Evolutionary conservation across 2,797 vertebrate species (phyloP).

Genomic region (Morelia viridis): DNA sequence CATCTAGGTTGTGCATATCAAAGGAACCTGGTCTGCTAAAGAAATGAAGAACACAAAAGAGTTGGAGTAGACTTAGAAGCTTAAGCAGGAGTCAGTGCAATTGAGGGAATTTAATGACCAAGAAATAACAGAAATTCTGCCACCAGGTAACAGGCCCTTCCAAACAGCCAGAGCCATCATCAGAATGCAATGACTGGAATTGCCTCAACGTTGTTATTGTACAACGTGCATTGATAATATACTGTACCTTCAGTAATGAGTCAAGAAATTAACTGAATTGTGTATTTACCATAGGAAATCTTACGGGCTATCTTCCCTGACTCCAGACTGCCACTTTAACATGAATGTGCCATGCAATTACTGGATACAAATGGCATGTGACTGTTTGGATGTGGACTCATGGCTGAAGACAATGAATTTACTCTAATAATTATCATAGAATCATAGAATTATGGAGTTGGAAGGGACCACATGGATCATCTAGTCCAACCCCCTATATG

Average conservation of each 20-base stretch:
- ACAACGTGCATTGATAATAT: not conserved
- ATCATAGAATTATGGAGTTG: too few species aligned
- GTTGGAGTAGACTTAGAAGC: not conserved
- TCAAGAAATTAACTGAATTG: not conserved
- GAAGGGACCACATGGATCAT: too few species aligned
- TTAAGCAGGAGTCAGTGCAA: conserved; percentile 12
- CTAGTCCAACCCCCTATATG: too few species aligned
- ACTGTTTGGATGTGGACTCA: not conserved
- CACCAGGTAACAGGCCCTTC: not conserved
- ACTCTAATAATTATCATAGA: not conserved
- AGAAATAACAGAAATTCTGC: conserved; percentile 20
- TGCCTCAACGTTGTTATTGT: not conserved
- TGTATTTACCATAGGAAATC: not conserved
- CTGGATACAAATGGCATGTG: not conserved
- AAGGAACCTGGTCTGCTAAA: conserved; percentile 30
- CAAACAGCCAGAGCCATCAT: not conserved
- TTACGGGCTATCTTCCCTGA: not conserved
- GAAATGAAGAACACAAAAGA: conserved; percentile 29
- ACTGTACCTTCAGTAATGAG: not conserved
- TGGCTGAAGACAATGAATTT: not conserved
- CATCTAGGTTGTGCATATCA: conserved; percentile 34
- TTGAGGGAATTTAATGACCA: not conserved
- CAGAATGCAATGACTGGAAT: not conserved
- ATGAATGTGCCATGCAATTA: not conserved
- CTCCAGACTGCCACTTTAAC: not conserved